phyloP scores from a whole-genome alignment of 1,140 invertebrate species.

The Leptinotarsa texana region DNA sequence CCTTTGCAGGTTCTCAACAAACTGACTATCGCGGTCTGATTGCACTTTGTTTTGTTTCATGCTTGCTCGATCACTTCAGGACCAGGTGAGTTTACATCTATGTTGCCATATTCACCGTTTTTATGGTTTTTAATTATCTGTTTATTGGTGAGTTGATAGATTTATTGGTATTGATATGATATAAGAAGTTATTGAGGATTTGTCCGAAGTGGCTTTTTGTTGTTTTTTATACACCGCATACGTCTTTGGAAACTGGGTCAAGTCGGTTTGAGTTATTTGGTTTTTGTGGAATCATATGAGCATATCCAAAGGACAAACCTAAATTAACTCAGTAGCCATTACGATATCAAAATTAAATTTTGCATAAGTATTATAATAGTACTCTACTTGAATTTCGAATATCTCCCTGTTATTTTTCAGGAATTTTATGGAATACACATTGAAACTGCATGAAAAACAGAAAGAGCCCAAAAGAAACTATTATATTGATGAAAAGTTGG shows the following conservation, averaged over 20 bases:
- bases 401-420: no score
- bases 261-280: neutral
- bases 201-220: neutral
- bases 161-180: slow-evolving; percentile 7
- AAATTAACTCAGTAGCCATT: neutral
- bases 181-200: neutral
- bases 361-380: no score
- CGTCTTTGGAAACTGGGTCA: neutral
- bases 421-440: no score
- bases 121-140: slow-evolving; percentile 19
- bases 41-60: slow-evolving; percentile 53
- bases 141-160: slow-evolving; percentile 15
- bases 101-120: slow-evolving; percentile 29
- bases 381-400: no score
- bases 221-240: neutral
- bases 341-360: no score
- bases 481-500: no score
- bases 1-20: slow-evolving; percentile 33
- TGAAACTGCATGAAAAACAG: no score
- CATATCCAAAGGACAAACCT: neutral
- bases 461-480: no score
- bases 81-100: slow-evolving; percentile 49
- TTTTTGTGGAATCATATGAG: neutral
- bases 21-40: slow-evolving; percentile 52
- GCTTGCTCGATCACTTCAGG: slow-evolving; percentile 49